phyloP scores from a whole-genome alignment of 2,113 vertebrate species.

The Tylochromis polylepis region DNA sequence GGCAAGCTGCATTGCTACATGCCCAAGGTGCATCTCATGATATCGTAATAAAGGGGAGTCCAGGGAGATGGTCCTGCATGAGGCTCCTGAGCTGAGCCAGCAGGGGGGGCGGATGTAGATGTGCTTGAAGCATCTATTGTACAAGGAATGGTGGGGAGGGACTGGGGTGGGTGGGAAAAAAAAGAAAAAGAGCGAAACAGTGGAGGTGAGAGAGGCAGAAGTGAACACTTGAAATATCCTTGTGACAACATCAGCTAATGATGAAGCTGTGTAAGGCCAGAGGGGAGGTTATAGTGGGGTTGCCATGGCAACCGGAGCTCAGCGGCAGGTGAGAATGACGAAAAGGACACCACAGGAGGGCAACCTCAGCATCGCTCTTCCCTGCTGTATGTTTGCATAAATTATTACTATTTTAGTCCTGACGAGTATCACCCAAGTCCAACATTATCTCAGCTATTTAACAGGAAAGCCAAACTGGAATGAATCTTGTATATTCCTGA shows the following conservation, averaged over 20 bases:
- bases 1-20: constrained; percentile 60
- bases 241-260: constrained; percentile 52
- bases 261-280: constrained; percentile 30
- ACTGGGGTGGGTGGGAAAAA: neutral
- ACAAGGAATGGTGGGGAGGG: neutral
- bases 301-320: constrained; percentile 36
- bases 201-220: neutral
- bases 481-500: neutral
- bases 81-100: constrained; percentile 25
- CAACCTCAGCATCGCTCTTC: constrained; percentile 5
- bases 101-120: neutral
- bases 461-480: neutral
- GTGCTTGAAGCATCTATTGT: constrained; percentile 31
- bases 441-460: neutral
- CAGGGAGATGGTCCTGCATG: constrained; percentile 47
- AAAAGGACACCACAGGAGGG: constrained; percentile 4
- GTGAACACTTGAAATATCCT: constrained; percentile 39
- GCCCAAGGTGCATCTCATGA: constrained; percentile 57
- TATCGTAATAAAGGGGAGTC: constrained; percentile 60
- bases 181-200: neutral
- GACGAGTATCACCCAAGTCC: neutral
- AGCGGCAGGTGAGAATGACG: constrained; percentile 28
- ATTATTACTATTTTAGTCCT: constrained; percentile 11
- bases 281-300: constrained; percentile 31
- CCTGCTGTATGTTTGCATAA: constrained; percentile 18